A percentile compares a stretch with the other conserved stretches of the same genome.
phyloP scores from a whole-genome alignment of 2,888 invertebrate species.

The Pinctada fucata region DNA sequence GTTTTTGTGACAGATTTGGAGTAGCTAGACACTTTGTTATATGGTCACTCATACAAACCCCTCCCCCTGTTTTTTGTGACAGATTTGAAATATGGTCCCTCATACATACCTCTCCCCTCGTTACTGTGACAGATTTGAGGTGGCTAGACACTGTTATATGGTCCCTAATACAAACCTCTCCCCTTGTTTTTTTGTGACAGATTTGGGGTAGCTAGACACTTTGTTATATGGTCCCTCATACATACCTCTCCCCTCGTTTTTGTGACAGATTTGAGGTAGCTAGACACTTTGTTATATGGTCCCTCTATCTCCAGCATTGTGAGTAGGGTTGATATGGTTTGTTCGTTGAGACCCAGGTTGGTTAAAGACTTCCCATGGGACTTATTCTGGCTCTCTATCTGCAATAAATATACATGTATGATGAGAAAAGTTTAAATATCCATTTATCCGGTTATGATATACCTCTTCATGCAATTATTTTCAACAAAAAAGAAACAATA shows the following conservation, averaged over 20 bases:
- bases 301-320: conserved; percentile 85
- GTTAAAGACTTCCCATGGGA: conserved; percentile 85
- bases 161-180: conserved; percentile 76
- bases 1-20: too few species aligned
- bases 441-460: too few species aligned
- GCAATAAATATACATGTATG: conserved; percentile 5
- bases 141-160: conserved; percentile 81
- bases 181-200: too few species aligned
- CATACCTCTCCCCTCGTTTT: conserved; percentile 84
- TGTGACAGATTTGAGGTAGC: conserved; percentile 83
- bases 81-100: too few species aligned
- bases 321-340: conserved; percentile 82
- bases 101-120: conserved; percentile 82
- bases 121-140: conserved; percentile 83
- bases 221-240: too few species aligned
- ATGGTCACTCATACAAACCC: too few species aligned
- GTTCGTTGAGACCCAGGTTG: conserved; percentile 84
- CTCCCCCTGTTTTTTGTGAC: too few species aligned
- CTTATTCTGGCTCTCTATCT: conserved; percentile 83
- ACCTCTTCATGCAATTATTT: too few species aligned
- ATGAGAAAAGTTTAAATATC: too few species aligned
- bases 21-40: too few species aligned
- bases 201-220: too few species aligned
- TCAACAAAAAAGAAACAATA: too few species aligned
- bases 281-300: conserved; percentile 81